Base-by-base conservation (phyloP, 2,113 vertebrate species). In the Amblyornis subalaris region DNA sequence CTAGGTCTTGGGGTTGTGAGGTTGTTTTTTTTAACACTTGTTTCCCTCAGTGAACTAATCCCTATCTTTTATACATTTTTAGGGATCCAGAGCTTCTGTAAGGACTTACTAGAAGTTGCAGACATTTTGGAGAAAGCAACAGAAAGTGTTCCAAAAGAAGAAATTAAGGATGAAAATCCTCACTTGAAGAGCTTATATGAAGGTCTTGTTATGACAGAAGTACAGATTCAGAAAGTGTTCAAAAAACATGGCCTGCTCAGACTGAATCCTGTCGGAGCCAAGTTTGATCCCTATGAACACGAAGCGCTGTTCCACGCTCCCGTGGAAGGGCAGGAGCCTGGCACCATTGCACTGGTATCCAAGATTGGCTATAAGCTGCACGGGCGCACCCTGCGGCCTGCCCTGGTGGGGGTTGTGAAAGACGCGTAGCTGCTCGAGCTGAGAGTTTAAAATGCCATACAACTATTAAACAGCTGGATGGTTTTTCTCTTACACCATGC, bases 31-130 rank as follows among this genome's bases (percentile, higher is more conserved):
- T 66, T 25, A 45, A 58, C 1, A 1, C 7, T 64, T 6, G 4
- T 55, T 96, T 88, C 17, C 14, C 8, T 69, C 40, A 29, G 36
- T 53, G 28, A 28, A 58, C n/a, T 93, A 64, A 93, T 69, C 16
- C 12, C 10, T 55, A 10, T 81, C 40, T 79, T 58, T 12, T 33
- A 4, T 33, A n/a, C 70, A 14, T 24, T 77, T 35, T 47, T 69
- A 99, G 99, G 99, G 76, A 99, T 99, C 95, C 99, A 99, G 88
- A 98, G 98, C 69, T 99, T 99, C 97, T 99, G 99, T 93, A 99
- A 99, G 96, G 99, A 99, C 97, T 97, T 99, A 80, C 92, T 99
- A 75, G 99, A 99, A 96, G 99, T 99, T 51, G 99, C 99, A 0
- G 99, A 99, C 96, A 98, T 99, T 90, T 72, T 99, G 97, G 99